Percentiles rank a stretch among this genome's conserved stretches.
phyloP scores from a whole-genome alignment of 2,797 vertebrate species.

The Scomberomorus guttatus region DNA sequence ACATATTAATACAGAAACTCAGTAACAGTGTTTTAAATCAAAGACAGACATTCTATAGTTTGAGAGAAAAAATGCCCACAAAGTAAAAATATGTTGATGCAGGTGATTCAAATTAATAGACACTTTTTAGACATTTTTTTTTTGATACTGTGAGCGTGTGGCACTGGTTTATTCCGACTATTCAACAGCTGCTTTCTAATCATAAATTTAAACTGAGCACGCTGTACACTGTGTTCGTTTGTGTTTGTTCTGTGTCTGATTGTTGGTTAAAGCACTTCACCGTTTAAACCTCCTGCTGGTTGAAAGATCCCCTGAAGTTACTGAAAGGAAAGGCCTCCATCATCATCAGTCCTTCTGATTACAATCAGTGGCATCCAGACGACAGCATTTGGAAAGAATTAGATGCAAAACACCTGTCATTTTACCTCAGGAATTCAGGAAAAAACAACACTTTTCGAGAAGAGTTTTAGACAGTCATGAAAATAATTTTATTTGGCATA shows the following conservation, averaged over 20 bases:
- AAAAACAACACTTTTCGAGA: conserved; percentile 34
- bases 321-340: conserved; percentile 72
- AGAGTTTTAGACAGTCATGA: conserved; percentile 23
- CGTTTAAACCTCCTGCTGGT: conserved; percentile 73
- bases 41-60: conserved; percentile 10
- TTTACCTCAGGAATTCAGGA: conserved; percentile 65
- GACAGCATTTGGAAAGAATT: conserved; percentile 70
- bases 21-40: background rate
- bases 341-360: conserved; percentile 82
- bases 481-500: conserved; percentile 13
- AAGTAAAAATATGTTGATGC: conserved; percentile 50
- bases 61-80: background rate
- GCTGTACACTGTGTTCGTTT: conserved; percentile 60
- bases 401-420: conserved; percentile 80
- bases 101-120: conserved; percentile 71
- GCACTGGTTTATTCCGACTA: conserved; percentile 66
- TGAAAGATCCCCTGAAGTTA: conserved; percentile 78
- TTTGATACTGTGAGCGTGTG: conserved; percentile 54
- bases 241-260: conserved; percentile 75
- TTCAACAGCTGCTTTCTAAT: conserved; percentile 74
- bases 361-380: conserved; percentile 82
- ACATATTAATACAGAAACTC: conserved; percentile 9
- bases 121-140: too few species aligned
- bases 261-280: conserved; percentile 75
- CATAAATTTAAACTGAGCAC: conserved; percentile 74